These are phyloP conservation scores for Chlorodrepanis virens DNA, from an alignment of 2,113 vertebrate species.

Conservation along the genomic window DNA sequence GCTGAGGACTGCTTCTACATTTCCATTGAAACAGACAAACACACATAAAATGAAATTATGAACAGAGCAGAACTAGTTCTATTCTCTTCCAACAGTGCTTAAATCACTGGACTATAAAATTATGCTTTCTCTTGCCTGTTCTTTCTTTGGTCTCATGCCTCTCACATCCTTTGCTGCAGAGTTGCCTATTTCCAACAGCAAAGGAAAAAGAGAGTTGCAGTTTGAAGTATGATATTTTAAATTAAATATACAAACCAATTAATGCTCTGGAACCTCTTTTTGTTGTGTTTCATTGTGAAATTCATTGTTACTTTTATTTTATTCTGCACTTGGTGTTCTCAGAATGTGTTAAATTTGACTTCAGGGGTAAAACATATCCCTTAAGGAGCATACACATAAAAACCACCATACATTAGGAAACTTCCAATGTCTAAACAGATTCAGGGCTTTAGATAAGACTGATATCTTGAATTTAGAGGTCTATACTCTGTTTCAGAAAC, in stretches of 20 bases:
- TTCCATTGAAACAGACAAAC: background rate
- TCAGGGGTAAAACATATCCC: background rate
- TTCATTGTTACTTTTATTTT: background rate
- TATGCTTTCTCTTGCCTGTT: background rate
- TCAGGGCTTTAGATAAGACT: background rate
- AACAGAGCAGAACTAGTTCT: background rate
- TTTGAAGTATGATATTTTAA: background rate
- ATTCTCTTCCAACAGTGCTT: background rate
- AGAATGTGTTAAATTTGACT: background rate
- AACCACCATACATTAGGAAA: background rate
- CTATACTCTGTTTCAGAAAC: background rate
- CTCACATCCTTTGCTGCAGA: background rate
- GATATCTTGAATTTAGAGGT: background rate
- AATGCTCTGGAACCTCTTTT: background rate
- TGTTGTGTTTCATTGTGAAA: background rate
- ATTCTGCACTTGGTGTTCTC: background rate
- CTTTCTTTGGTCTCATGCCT: background rate
- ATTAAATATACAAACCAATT: background rate
- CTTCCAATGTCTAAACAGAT: background rate
- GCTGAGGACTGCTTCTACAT: background rate
- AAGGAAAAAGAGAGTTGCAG: background rate
- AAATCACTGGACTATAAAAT: background rate
- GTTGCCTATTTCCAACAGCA: background rate
- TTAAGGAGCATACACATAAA: background rate
- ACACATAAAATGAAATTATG: background rate